Evolutionary conservation across 2,113 vertebrate genomes (phyloP).

Genomic region (Erpornis zantholeuca): DNA sequence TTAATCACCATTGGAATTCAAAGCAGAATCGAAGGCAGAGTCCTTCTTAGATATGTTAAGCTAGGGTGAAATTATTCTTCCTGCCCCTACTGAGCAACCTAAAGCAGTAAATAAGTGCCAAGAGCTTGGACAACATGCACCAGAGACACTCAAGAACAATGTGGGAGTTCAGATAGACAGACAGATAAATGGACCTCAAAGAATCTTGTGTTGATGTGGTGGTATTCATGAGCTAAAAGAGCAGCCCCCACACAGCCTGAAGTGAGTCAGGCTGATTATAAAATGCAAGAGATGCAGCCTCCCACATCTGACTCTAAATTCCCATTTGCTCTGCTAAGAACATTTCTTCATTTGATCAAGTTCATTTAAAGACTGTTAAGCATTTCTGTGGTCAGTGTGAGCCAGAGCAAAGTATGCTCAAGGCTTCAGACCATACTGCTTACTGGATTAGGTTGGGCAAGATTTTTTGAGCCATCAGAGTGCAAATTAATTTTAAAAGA

Average conservation of each 20-base stretch:
- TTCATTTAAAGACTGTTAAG: neutral
- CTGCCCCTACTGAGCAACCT: neutral
- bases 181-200: slow-evolving; percentile 46
- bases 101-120: slow-evolving; percentile 44
- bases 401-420: neutral
- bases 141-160: neutral
- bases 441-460: neutral
- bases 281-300: slow-evolving; percentile 72
- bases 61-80: neutral
- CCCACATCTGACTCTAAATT: slow-evolving; percentile 71
- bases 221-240: slow-evolving; percentile 68
- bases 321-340: slow-evolving; percentile 17
- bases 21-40: neutral
- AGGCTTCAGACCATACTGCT: neutral
- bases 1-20: neutral
- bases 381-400: neutral
- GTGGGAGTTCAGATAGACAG: slow-evolving; percentile 38
- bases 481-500: neutral
- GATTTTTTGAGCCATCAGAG: neutral
- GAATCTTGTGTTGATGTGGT: slow-evolving; percentile 61
- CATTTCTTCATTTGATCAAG: neutral
- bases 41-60: neutral
- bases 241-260: slow-evolving; percentile 70
- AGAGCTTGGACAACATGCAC: neutral
- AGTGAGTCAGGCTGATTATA: slow-evolving; percentile 78